Evolutionary conservation across 2,888 invertebrate species (phyloP), one percentile per base, ranked within the genome.

Genomic region (Dicyrtoma fusca): DNA sequence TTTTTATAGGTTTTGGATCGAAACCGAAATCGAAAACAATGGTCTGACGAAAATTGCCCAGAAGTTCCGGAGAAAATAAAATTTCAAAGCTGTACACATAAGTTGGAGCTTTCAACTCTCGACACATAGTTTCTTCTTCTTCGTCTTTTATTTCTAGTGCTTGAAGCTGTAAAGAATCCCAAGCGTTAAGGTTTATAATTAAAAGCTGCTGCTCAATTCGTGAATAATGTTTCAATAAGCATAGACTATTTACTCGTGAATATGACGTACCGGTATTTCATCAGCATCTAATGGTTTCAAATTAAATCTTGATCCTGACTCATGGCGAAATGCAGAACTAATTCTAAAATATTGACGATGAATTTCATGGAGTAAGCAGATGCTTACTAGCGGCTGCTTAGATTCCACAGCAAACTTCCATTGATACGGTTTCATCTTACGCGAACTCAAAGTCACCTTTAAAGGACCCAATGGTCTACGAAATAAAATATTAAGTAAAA

Each of bases 1-100:
- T 88, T 76, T 88, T 87, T 8, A 89, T 87, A 23, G 88, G 85
- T 57, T 77, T 79, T 0, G 89, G 89, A 81, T 89, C 88, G 66
- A 83, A 82, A 0, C 90, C 90, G 81, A 91, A 89, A 83, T 91
- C 91, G 83, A 92, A 91, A 3, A 92, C 88, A 1, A 92, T 86
- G 1, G 90, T 88, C 83, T 93, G 92, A 1, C 90, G 87, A 83
- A 92, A 92, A 2, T 91, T 91, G 25, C 90, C 92, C 82, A 89
- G 92, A 72, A 91, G 89, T 76, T 89, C 88, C 0, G 90, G 90
- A 69, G 86, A 85, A 82, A 90, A 91, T 62, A 85, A 85, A 51
- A 91, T 85, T 65, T 85, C 85, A 1, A 88, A 84, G 75, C 84
- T 84, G 81, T 87, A 86, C 62, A 81, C 73, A 72, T 82, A 74